Conservation (phyloP, 2,113 vertebrate genomes). For the Arenaria interpres region DNA sequence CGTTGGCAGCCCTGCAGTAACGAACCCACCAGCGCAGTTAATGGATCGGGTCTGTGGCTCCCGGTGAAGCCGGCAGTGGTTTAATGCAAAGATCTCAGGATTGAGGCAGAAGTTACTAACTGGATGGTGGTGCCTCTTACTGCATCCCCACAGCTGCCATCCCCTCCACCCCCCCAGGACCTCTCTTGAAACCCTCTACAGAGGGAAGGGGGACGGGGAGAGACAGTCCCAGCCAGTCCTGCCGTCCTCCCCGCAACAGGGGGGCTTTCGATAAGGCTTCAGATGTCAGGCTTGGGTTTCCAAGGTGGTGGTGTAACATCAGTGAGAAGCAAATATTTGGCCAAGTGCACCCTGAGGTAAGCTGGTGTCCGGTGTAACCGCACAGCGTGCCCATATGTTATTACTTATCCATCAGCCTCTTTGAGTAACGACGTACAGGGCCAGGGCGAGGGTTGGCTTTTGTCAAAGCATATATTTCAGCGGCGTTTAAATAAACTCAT, state of each 20-base stretch:
- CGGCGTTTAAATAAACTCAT: conserved; percentile 67
- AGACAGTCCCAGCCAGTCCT: background rate
- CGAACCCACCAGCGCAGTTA: background rate
- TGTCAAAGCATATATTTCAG: conserved; percentile 50
- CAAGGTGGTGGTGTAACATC: conserved; percentile 27
- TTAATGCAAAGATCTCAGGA: background rate
- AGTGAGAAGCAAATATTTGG: conserved; percentile 43
- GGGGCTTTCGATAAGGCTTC: background rate
- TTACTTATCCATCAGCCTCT: conserved; percentile 47
- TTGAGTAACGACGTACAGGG: background rate
- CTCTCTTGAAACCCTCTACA: accelerated
- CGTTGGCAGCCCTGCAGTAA: background rate
- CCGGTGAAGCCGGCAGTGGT: background rate
- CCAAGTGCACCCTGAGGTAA: conserved; percentile 13
- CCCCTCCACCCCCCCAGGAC: accelerated
- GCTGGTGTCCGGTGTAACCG: conserved; percentile 25
- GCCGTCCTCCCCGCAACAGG: accelerated
- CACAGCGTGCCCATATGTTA: conserved; percentile 18
- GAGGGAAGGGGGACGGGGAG: no score
- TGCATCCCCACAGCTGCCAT: background rate
- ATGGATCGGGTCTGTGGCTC: background rate
- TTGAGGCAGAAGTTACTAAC: background rate
- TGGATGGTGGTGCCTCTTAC: background rate
- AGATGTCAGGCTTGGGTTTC: background rate
- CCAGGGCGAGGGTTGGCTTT: conserved; percentile 38